phyloP scores from a whole-genome alignment of 2,113 vertebrate genomes.

The Callipepla squamata region DNA sequence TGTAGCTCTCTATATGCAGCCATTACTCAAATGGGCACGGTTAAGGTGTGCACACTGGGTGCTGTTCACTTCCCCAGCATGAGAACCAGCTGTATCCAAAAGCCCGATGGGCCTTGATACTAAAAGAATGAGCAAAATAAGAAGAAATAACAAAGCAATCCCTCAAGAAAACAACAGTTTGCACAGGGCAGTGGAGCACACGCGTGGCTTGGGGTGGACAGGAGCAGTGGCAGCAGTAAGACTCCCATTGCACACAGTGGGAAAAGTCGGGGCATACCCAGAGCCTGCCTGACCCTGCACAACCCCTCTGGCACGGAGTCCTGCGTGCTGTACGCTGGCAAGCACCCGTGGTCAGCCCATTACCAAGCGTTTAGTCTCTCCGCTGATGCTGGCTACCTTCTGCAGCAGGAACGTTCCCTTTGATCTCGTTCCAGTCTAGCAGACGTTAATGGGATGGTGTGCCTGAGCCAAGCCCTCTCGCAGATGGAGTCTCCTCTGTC shows the following conservation, averaged over 20 bases:
- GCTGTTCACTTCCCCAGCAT: background rate
- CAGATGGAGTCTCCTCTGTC: background rate
- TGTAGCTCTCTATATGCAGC: background rate
- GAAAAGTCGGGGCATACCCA: background rate
- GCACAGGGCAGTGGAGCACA: background rate
- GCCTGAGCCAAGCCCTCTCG: background rate
- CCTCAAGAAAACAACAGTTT: background rate
- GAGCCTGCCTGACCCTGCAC: background rate
- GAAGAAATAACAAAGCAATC: background rate
- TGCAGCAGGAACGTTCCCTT: background rate
- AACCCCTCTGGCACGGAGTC: background rate
- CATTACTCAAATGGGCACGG: background rate
- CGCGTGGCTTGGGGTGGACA: background rate
- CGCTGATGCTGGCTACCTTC: background rate
- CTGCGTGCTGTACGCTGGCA: background rate
- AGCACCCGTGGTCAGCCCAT: background rate
- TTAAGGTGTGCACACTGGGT: background rate
- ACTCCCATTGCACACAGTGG: background rate
- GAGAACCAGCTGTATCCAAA: background rate
- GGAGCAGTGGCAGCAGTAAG: background rate
- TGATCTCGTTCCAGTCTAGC: background rate
- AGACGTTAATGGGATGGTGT: background rate
- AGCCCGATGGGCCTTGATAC: background rate
- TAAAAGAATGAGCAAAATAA: background rate
- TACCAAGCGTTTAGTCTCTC: background rate